Conservation (phyloP, 1,140 invertebrate species). For the Probaryconus sp. region DNA sequence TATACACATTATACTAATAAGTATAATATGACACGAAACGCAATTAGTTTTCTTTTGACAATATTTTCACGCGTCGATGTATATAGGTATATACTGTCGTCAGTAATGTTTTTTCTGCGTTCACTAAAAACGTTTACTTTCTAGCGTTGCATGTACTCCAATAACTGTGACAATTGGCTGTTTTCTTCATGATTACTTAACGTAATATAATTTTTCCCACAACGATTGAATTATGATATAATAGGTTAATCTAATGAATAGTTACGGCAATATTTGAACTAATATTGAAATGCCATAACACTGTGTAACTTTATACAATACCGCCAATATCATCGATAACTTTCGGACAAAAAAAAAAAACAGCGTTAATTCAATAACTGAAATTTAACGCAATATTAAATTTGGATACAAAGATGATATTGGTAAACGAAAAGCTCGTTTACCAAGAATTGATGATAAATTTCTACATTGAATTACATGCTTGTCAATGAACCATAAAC, state of each 20-base stretch:
- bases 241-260: constrained; percentile 43
- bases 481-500: constrained; percentile 53
- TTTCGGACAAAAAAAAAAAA: too few relatives aligned
- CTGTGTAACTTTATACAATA: too few relatives aligned
- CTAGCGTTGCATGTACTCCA: constrained; percentile 52
- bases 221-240: constrained; percentile 28
- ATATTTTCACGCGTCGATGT: constrained; percentile 34
- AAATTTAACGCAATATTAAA: constrained; percentile 1
- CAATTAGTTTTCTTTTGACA: constrained; percentile 31
- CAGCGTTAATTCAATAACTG: too few relatives aligned
- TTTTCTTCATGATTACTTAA: constrained; percentile 55
- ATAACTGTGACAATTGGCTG: constrained; percentile 50
- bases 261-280: constrained; percentile 15
- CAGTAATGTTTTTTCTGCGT: constrained; percentile 36
- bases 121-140: constrained; percentile 56
- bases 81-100: constrained; percentile 41
- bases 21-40: too few relatives aligned
- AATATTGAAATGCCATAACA: too few relatives aligned
- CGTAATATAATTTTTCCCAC: constrained; percentile 47
- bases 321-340: too few relatives aligned
- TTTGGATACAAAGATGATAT: background rate
- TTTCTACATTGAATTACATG: constrained; percentile 43
- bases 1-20: too few relatives aligned
- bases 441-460: constrained; percentile 22
- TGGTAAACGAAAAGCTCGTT: too few relatives aligned